Conservation (phyloP, 2,888 invertebrate genomes). For the Eilema sororculum region DNA sequence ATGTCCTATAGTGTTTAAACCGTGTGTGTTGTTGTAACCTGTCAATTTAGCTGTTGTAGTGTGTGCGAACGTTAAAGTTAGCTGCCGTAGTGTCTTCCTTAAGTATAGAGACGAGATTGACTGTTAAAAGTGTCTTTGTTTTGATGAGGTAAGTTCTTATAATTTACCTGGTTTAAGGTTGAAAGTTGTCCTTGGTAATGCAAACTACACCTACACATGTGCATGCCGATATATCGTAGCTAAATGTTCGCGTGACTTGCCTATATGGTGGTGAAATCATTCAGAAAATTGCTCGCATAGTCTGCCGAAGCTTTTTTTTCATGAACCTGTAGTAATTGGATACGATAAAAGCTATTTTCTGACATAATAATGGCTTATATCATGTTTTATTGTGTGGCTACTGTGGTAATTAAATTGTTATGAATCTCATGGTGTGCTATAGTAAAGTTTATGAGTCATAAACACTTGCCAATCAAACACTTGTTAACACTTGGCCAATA, state of each 20-base stretch:
- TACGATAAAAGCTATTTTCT: slow-evolving; percentile 34
- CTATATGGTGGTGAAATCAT: slow-evolving; percentile 59
- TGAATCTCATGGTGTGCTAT: slow-evolving; percentile 9
- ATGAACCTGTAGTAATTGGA: slow-evolving; percentile 31
- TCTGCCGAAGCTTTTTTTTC: slow-evolving; percentile 33
- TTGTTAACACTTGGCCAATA: slow-evolving; percentile 26
- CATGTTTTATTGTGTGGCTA: slow-evolving; percentile 22
- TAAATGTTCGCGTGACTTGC: slow-evolving; percentile 72
- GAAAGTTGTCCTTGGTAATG: slow-evolving; percentile 73
- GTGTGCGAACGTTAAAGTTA: slow-evolving; percentile 60
- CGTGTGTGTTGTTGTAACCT: slow-evolving; percentile 63
- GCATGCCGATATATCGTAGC: slow-evolving; percentile 55
- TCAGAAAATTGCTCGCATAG: slow-evolving; percentile 64
- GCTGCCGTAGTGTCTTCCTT: slow-evolving; percentile 78
- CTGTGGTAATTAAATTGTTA: slow-evolving; percentile 26
- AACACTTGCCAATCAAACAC: slow-evolving; percentile 37
- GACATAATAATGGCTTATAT: not conserved
- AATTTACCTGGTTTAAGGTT: slow-evolving; percentile 74
- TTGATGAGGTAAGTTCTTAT: slow-evolving; percentile 78
- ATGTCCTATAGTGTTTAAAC: slow-evolving; percentile 62
- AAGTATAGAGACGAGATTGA: slow-evolving; percentile 66
- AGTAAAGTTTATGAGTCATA: slow-evolving; percentile 40
- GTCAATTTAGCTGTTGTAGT: slow-evolving; percentile 73
- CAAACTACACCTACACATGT: slow-evolving; percentile 54
- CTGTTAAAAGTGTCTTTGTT: slow-evolving; percentile 65